Evolutionary conservation across 1,140 invertebrate species (phyloP).

Genomic region (Stegodyphus dumicola): DNA sequence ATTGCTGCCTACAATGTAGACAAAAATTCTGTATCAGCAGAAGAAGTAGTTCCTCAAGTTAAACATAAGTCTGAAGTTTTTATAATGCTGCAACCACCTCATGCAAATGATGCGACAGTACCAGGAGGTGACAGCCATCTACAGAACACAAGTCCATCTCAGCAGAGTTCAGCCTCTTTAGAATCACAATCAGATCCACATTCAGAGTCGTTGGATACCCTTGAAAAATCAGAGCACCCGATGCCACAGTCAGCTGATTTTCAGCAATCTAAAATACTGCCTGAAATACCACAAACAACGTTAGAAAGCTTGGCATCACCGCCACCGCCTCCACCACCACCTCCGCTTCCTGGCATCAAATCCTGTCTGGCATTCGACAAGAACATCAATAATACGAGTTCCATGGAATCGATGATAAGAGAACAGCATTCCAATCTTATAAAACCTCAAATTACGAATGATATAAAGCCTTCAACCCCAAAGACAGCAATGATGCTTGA

Average conservation of each 20-base stretch:
- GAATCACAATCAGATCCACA: background rate
- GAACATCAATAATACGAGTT: background rate
- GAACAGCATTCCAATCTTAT: conserved; percentile 4
- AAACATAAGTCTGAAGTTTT: conserved; percentile 30
- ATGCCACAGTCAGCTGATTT: background rate
- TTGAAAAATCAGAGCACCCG: background rate
- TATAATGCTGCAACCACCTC: conserved; percentile 4
- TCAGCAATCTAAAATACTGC: background rate
- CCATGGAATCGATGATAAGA: conserved; percentile 15
- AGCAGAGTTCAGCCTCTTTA: background rate
- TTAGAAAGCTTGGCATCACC: background rate
- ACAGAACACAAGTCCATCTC: background rate
- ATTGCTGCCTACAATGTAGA: background rate
- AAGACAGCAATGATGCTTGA: conserved; percentile 28
- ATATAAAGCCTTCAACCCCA: background rate
- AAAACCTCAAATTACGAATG: background rate
- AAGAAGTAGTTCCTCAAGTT: background rate
- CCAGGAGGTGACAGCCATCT: background rate
- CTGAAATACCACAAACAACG: no score
- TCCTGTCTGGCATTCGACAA: background rate
- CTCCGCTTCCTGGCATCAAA: background rate
- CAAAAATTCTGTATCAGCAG: background rate
- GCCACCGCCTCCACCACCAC: conserved; percentile 34
- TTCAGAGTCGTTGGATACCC: background rate
- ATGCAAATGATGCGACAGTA: background rate